Evolutionary conservation across 2,113 vertebrate genomes (phyloP).

Genomic region (Urocitellus parryii): DNA sequence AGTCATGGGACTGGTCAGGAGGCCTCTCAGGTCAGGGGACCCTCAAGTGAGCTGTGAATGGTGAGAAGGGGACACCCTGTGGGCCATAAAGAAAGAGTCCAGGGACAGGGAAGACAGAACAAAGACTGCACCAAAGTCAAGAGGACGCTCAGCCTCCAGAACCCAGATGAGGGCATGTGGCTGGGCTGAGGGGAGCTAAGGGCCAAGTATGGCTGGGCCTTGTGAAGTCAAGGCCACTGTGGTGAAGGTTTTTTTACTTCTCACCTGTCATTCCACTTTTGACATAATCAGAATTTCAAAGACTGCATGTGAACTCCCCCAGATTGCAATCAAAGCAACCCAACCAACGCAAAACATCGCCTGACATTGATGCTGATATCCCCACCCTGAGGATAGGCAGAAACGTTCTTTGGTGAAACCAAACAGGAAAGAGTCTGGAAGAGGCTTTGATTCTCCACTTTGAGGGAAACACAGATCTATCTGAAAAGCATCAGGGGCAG

Average conservation of each 20-base stretch:
- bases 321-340: no score
- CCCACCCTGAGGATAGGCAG: neutral
- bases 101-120: neutral
- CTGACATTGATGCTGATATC: neutral
- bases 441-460: neutral
- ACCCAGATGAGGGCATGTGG: no score
- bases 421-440: neutral
- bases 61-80: neutral
- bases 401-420: neutral
- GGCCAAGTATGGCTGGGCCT: no score
- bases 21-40: no score
- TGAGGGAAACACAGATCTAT: no score
- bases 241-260: neutral
- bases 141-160: neutral
- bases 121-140: no score
- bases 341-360: neutral
- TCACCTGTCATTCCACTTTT: neutral
- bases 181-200: no score
- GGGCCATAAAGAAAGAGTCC: fast-evolving
- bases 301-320: fast-evolving
- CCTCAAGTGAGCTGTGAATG: neutral
- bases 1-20: fast-evolving
- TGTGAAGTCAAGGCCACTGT: neutral
- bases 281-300: neutral
- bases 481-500: neutral